A percentile compares a stretch with the other conserved stretches of the same genome.
These are phyloP conservation scores for Pristis pectinata DNA, from an alignment of 2,797 vertebrate species.

Conservation along the genomic window DNA sequence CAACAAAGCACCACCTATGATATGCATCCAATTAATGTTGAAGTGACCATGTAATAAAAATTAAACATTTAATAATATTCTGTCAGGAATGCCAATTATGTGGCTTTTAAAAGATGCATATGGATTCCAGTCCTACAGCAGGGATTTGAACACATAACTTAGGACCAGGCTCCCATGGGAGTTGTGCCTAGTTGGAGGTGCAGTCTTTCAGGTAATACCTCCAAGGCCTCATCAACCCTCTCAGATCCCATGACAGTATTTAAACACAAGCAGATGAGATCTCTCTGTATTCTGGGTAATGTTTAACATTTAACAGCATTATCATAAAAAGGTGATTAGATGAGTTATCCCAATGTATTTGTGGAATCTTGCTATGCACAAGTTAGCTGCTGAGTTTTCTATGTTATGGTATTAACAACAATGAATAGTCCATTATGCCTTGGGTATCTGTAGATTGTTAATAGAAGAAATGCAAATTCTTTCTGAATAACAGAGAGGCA, in stretches of 20 bases:
- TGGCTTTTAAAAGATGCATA: not conserved
- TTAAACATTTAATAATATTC: not conserved
- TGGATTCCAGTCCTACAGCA: too few species aligned
- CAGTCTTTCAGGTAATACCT: not conserved
- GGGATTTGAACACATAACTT: not conserved
- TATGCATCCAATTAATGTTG: not conserved
- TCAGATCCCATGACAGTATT: not conserved
- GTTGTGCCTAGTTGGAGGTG: not conserved
- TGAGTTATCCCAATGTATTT: not conserved
- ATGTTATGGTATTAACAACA: not conserved
- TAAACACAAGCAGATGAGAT: not conserved
- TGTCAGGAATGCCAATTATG: not conserved
- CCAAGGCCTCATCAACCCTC: not conserved
- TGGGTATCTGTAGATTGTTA: not conserved
- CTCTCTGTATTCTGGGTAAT: not conserved
- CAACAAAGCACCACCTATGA: not conserved
- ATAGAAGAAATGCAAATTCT: not conserved
- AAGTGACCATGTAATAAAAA: not conserved
- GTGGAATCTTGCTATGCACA: not conserved
- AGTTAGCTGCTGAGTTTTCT: not conserved
- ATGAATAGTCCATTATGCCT: not conserved
- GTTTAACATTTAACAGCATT: not conserved
- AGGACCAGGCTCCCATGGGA: not conserved
- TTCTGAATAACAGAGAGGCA: not conserved
- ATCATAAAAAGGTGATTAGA: not conserved